A percentile compares a stretch with the other conserved stretches of the same genome.
Conservation (phyloP, 2,113 vertebrate genomes). For the Lipotes vexillifer region DNA sequence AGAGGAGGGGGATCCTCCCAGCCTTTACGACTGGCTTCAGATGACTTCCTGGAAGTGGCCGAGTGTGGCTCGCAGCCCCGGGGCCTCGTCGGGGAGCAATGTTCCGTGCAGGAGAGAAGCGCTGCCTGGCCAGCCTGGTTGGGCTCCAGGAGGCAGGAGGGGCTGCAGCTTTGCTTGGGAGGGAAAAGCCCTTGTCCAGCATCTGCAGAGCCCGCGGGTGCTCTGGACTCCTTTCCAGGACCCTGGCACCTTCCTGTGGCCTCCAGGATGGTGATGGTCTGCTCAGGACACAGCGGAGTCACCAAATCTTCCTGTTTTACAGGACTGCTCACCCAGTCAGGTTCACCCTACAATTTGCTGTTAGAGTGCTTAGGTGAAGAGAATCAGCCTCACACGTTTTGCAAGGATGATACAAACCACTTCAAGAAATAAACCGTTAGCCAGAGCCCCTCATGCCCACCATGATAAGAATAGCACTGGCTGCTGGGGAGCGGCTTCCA, state of each 20-base stretch:
- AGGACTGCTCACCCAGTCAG: accelerated
- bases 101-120: accelerated
- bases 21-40: not conserved
- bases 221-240: accelerated
- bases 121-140: accelerated
- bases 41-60: not conserved
- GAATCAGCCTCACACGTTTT: accelerated
- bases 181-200: accelerated
- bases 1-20: not conserved
- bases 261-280: accelerated
- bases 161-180: not conserved
- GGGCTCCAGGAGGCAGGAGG: accelerated
- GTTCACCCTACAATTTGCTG: not conserved
- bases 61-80: accelerated
- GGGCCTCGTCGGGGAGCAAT: accelerated
- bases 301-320: accelerated
- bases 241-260: accelerated
- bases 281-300: accelerated
- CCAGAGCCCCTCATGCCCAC: accelerated
- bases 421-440: accelerated
- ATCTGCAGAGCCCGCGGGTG: accelerated
- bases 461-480: accelerated
- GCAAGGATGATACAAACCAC: accelerated
- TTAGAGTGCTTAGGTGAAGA: not conserved
- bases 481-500: accelerated